phyloP scores from a whole-genome alignment of 2,113 vertebrate species.

The Eonycteris spelaea region DNA sequence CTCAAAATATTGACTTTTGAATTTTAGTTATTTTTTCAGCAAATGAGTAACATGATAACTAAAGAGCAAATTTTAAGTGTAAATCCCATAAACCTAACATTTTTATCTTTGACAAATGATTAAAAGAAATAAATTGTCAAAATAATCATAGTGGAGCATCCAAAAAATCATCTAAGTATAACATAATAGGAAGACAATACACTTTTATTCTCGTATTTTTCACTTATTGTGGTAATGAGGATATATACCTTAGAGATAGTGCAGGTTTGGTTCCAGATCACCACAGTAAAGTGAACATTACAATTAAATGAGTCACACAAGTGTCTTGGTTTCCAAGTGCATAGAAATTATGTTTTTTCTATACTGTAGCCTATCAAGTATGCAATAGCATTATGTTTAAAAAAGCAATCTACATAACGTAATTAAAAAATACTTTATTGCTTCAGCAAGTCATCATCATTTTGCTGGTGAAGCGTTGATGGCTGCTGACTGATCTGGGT shows the following conservation, averaged over 20 bases:
- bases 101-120: constrained; percentile 25
- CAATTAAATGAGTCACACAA: neutral
- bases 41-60: constrained; percentile 46
- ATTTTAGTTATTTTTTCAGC: constrained; percentile 48
- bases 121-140: constrained; percentile 48
- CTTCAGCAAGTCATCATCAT: neutral
- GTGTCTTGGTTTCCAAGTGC: too few relatives aligned
- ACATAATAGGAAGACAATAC: neutral
- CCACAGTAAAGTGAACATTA: neutral
- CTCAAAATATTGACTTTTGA: neutral
- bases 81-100: constrained; percentile 42
- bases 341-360: neutral
- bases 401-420: neutral
- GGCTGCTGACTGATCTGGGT: too few relatives aligned
- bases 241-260: neutral
- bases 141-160: neutral
- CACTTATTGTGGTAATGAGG: too few relatives aligned
- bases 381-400: neutral
- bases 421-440: neutral
- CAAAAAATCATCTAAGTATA: too few relatives aligned
- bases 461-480: neutral
- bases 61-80: constrained; percentile 64
- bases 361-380: neutral
- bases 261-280: neutral
- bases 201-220: neutral